Evolutionary conservation across 1,140 invertebrate species (phyloP).

Genomic region (Ylistrum balloti): DNA sequence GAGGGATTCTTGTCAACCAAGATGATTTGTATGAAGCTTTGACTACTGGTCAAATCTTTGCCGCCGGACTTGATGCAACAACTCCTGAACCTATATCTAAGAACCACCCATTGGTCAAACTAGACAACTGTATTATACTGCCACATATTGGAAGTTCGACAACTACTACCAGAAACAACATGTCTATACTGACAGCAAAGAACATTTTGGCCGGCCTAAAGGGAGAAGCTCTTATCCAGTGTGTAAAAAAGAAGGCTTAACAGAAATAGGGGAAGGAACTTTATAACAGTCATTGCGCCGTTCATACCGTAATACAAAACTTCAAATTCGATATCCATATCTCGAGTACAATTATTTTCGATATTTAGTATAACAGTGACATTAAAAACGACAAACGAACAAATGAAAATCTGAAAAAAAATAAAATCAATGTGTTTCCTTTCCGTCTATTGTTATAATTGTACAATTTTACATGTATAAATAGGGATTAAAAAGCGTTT

Average conservation of each 20-base stretch:
- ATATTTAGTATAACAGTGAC: too few relatives aligned
- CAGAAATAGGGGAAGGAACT: not conserved
- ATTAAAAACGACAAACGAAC: too few relatives aligned
- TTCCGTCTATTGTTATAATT: too few relatives aligned
- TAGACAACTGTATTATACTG: slow-evolving; percentile 93
- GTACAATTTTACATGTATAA: too few relatives aligned
- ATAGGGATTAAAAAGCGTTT: too few relatives aligned
- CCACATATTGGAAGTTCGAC: slow-evolving; percentile 97
- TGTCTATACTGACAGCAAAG: slow-evolving; percentile 92
- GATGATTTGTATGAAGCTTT: slow-evolving; percentile 77
- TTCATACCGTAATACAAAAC: too few relatives aligned
- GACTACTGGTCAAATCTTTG: slow-evolving; percentile 86
- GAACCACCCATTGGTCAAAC: slow-evolving; percentile 89
- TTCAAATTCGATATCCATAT: too few relatives aligned
- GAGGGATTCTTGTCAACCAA: slow-evolving; percentile 81
- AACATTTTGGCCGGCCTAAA: slow-evolving; percentile 93
- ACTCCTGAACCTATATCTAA: slow-evolving; percentile 94
- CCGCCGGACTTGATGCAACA: slow-evolving; percentile 96
- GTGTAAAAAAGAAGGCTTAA: not conserved
- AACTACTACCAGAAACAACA: slow-evolving; percentile 89
- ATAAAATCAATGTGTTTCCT: too few relatives aligned
- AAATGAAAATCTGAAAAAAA: too few relatives aligned
- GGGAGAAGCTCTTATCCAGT: slow-evolving; percentile 83
- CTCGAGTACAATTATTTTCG: too few relatives aligned
- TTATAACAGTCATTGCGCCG: too few relatives aligned